Evolutionary conservation across 2,113 vertebrate species (phyloP).

Genomic region (Synchiropus splendidus): DNA sequence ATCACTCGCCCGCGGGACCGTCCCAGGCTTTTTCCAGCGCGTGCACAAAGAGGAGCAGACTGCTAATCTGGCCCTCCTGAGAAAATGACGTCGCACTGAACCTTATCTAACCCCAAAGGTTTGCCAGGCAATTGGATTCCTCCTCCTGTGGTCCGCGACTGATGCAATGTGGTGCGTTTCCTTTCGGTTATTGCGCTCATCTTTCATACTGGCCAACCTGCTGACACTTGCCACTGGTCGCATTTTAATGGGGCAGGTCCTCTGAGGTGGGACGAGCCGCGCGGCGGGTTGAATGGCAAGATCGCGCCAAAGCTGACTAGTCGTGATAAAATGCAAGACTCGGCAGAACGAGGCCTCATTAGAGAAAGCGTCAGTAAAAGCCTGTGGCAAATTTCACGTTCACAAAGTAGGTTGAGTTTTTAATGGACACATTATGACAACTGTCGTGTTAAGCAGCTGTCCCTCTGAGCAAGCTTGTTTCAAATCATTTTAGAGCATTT

Average conservation of each 20-base stretch:
- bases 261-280: conserved; percentile 20
- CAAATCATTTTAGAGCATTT: too few species aligned
- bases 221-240: conserved; percentile 53
- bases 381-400: not conserved
- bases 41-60: too few species aligned
- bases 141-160: conserved; percentile 7
- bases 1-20: conserved; percentile 10
- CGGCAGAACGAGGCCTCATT: not conserved
- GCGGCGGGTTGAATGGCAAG: conserved; percentile 17
- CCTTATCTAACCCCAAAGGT: conserved; percentile 4
- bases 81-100: conserved; percentile 27
- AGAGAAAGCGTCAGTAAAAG: not conserved
- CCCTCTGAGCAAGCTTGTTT: too few species aligned
- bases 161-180: conserved; percentile 22
- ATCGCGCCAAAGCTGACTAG: not conserved
- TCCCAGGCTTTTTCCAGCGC: conserved; percentile 13
- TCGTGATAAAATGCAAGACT: not conserved
- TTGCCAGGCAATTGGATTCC: conserved; percentile 9
- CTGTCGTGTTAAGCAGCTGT: too few species aligned
- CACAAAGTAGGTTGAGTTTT: too few species aligned
- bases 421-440: too few species aligned
- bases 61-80: not conserved
- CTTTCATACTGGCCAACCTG: conserved; percentile 31
- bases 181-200: conserved; percentile 53
- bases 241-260: conserved; percentile 42